Evolutionary conservation across 2,888 invertebrate species (phyloP).

Genomic region (Julus scandinavius): DNA sequence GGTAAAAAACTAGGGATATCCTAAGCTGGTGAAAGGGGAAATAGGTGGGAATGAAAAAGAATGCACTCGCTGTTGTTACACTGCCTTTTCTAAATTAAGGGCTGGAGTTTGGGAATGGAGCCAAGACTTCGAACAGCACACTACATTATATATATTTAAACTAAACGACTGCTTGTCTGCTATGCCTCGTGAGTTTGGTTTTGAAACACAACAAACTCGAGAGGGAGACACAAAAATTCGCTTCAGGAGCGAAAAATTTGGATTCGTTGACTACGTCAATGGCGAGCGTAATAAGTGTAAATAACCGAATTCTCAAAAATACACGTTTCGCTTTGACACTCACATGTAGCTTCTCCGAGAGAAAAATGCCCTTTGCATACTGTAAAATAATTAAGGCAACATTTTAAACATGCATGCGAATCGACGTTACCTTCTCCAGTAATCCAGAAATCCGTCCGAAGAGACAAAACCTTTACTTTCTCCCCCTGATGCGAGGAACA

Average conservation of each 20-base stretch:
- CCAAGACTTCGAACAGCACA: conserved; percentile 42
- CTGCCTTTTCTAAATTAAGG: conserved; percentile 33
- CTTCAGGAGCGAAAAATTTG: not conserved
- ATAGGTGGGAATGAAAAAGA: conserved; percentile 20
- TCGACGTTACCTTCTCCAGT: conserved; percentile 77
- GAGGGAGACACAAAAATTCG: not conserved
- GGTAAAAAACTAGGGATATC: conserved; percentile 29
- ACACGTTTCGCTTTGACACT: not conserved
- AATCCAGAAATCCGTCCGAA: conserved; percentile 84
- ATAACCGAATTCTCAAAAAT: not conserved
- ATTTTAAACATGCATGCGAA: no score
- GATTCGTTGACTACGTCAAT: not conserved
- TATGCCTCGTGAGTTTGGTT: not conserved
- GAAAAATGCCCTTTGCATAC: no score
- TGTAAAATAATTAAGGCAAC: not conserved
- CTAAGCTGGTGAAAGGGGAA: conserved; percentile 40
- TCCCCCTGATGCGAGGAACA: conserved; percentile 87
- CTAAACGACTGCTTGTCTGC: conserved; percentile 31
- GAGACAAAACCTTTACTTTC: conserved; percentile 80
- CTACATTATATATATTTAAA: conserved; percentile 1
- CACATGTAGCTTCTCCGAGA: no score
- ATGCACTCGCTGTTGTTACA: conserved; percentile 46
- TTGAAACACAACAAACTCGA: conserved; percentile 1
- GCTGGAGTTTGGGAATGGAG: conserved; percentile 31
- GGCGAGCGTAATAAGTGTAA: not conserved